Evolutionary conservation across 2,888 invertebrate species (phyloP), one percentile per base, ranked within the genome.

Genomic region (Serrognathus titanus): DNA sequence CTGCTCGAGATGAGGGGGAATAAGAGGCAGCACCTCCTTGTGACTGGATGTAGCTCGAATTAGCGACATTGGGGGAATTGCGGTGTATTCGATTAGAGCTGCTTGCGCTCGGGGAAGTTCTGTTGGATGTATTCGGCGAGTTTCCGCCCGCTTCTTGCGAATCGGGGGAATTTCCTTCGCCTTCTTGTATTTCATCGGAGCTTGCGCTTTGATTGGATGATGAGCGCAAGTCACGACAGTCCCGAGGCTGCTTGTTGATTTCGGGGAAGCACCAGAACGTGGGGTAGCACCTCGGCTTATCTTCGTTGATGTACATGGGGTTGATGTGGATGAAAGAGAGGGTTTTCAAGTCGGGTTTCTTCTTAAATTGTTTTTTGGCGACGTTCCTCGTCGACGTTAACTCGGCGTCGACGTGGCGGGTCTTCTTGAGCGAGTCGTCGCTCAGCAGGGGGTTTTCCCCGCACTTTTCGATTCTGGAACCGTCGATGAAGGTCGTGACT

Each of bases 261-360:
- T 53, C 47, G 4, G 53, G 51, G 11, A 58, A 53, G 35, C 53
- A 58, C 58, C 58, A 58, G 24, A 47, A 58, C 13, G 58, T 54
- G 31, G 58, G 53, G 39, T 58, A 54, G 24, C 58, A 58, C 10
- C 53, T 49, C n/a, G 48, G 41, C 11, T 12, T 48, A n/a, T 24
- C 31, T 3, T 56, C 50, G 31, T 51, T 51, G 6, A 43, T 36
- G 13, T 12, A 51, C 12, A 53, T 12, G 7, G 53, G 39, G 8
- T 46, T 41, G 11, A 38, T 16, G 40, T 53, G 53, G 46, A 58
- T 54, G 12, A 45, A 39, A 3, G 50, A 54, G 7, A 58, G 37
- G 9, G 55, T 41, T 12, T 50, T 45, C 2, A 55, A 39, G 16
- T 55, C 55, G 10, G 53, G 46, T 20, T 43, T 11, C 20, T 43